A percentile compares a stretch with the other conserved stretches of the same genome.
Conservation (phyloP, 2,888 invertebrate genomes). For the Polymixis lichenea region DNA sequence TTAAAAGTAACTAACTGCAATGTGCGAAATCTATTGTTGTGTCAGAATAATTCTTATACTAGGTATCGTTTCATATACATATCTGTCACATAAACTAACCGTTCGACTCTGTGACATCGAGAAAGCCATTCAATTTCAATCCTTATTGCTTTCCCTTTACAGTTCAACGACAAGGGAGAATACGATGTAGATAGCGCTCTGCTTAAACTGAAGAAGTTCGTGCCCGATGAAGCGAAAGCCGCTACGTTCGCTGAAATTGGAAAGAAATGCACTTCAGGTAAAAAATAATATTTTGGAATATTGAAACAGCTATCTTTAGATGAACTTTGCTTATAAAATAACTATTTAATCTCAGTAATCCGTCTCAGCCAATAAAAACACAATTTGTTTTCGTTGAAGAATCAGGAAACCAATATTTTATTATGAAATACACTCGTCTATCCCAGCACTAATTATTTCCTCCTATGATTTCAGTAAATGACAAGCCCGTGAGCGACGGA, state of each 20-base stretch:
- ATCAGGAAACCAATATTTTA: background rate
- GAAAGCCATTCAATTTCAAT: background rate
- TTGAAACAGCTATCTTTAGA: background rate
- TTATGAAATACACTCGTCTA: background rate
- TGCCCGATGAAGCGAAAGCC: constrained; percentile 43
- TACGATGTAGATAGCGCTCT: constrained; percentile 48
- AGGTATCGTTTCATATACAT: background rate
- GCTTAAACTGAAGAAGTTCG: constrained; percentile 44
- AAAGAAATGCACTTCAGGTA: constrained; percentile 61
- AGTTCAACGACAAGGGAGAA: constrained; percentile 62
- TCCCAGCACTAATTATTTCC: background rate
- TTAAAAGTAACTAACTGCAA: constrained; percentile 12
- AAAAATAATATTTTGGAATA: background rate
- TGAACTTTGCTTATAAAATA: background rate
- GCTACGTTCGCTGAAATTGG: constrained; percentile 41
- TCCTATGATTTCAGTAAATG: constrained; percentile 62
- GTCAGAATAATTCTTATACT: constrained; percentile 15
- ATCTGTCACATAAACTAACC: background rate
- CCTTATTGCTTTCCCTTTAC: constrained; percentile 19
- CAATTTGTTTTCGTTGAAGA: background rate
- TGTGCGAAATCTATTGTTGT: constrained; percentile 43
- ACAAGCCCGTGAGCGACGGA: constrained; percentile 71
- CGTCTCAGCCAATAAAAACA: background rate
- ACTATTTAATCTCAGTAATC: background rate
- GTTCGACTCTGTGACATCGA: background rate